These are phyloP conservation scores for Cecropterus lyciades DNA, from an alignment of 1,140 invertebrate genomes.

Conservation along the genomic window DNA sequence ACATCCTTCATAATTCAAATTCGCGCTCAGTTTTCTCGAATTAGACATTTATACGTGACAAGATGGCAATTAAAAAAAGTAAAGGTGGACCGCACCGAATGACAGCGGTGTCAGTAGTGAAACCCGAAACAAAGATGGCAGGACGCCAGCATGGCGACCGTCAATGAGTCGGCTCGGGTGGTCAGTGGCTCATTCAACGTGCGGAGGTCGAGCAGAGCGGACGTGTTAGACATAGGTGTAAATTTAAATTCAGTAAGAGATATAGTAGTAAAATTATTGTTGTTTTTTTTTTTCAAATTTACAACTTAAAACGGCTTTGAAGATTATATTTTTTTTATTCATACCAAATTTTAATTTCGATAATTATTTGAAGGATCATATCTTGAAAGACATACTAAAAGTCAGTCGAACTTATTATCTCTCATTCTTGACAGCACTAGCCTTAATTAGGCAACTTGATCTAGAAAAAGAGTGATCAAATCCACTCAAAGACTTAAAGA, in stretches of 20 bases:
- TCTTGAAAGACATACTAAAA: too few species aligned
- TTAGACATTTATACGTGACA: constrained; percentile 28
- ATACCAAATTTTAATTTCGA: too few species aligned
- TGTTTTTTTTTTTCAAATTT: too few species aligned
- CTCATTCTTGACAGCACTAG: too few species aligned
- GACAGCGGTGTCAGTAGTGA: constrained; percentile 36
- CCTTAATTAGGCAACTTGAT: neutral
- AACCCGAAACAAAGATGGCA: constrained; percentile 55
- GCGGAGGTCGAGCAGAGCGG: constrained; percentile 22
- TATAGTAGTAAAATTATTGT: too few species aligned
- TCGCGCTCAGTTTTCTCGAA: constrained; percentile 19
- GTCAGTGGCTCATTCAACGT: constrained; percentile 41
- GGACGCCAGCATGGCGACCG: constrained; percentile 41
- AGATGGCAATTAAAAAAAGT: constrained; percentile 30
- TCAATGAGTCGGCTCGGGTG: constrained; percentile 43
- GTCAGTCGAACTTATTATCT: too few species aligned
- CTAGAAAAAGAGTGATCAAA: constrained; percentile 8
- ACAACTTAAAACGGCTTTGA: too few species aligned
- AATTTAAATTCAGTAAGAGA: neutral
- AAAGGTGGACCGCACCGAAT: constrained; percentile 37
- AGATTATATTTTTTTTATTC: too few species aligned
- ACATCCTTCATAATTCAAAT: constrained; percentile 29
- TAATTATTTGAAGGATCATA: too few species aligned
- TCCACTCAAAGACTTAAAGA: constrained; percentile 24
- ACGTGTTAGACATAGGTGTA: constrained; percentile 6